phyloP scores from a whole-genome alignment of 2,113 vertebrate genomes.

The Neolamprologus falcicula region DNA sequence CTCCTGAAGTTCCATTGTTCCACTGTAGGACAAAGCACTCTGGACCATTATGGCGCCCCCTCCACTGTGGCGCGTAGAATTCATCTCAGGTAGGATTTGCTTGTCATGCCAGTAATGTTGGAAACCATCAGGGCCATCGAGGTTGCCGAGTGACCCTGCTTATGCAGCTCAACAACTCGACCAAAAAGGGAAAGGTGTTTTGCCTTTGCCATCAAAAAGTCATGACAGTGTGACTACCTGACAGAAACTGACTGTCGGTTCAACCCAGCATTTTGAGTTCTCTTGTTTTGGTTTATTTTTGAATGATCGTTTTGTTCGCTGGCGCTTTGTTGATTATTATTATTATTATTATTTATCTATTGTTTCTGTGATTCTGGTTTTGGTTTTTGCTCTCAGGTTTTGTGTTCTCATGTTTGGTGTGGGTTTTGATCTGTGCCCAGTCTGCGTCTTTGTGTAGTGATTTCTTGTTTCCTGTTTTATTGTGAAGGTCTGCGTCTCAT shows the following conservation, averaged over 20 bases:
- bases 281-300: background rate
- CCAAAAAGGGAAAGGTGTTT: background rate
- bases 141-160: background rate
- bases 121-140: background rate
- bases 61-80: fast-evolving
- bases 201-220: background rate
- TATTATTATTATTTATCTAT: background rate
- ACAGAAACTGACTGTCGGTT: background rate
- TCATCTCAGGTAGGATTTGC: background rate
- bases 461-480: background rate
- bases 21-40: background rate
- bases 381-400: background rate
- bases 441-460: background rate
- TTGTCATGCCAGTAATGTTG: background rate
- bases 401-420: background rate
- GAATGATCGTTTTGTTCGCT: background rate
- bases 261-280: background rate
- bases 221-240: background rate
- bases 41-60: background rate
- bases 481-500: background rate
- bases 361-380: background rate
- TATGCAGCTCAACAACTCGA: background rate
- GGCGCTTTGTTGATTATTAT: background rate
- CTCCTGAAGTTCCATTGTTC: background rate
- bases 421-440: background rate